These are phyloP conservation scores for Athripsodes cinereus DNA, from an alignment of 2,888 invertebrate genomes.

Conservation along the genomic window DNA sequence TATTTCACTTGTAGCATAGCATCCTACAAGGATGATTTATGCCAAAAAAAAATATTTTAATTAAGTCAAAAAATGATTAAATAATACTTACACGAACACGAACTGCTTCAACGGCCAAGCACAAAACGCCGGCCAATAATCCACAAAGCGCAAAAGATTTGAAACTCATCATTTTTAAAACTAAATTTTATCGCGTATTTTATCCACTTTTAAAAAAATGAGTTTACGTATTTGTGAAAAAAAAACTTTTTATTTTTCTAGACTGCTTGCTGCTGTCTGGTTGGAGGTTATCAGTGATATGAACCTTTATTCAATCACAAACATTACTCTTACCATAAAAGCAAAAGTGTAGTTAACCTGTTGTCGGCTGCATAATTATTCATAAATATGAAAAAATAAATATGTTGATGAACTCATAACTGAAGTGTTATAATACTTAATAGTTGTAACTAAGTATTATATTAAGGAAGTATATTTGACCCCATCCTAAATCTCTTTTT, in stretches of 20 bases:
- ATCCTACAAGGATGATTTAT: too few species aligned
- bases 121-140: conserved; percentile 9
- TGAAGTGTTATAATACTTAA: too few species aligned
- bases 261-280: conserved; percentile 5
- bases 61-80: too few species aligned
- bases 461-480: too few species aligned
- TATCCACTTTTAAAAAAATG: background rate
- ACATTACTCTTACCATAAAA: conserved; percentile 18
- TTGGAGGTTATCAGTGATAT: conserved; percentile 7
- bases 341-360: conserved; percentile 18
- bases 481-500: too few species aligned
- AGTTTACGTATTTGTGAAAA: too few species aligned
- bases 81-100: conserved; percentile 14
- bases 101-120: conserved; percentile 12
- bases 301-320: conserved; percentile 1
- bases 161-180: conserved; percentile 12
- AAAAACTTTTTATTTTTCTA: background rate
- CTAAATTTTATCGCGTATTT: background rate
- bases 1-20: too few species aligned
- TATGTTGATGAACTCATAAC: too few species aligned
- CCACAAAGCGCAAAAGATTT: conserved; percentile 6
- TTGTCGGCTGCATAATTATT: background rate
- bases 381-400: too few species aligned
- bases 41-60: too few species aligned
- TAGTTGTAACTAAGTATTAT: too few species aligned